A percentile compares a stretch with the other conserved stretches of the same genome.
phyloP scores from a whole-genome alignment of 2,113 vertebrate species.

The Rhabdornis inornatus region DNA sequence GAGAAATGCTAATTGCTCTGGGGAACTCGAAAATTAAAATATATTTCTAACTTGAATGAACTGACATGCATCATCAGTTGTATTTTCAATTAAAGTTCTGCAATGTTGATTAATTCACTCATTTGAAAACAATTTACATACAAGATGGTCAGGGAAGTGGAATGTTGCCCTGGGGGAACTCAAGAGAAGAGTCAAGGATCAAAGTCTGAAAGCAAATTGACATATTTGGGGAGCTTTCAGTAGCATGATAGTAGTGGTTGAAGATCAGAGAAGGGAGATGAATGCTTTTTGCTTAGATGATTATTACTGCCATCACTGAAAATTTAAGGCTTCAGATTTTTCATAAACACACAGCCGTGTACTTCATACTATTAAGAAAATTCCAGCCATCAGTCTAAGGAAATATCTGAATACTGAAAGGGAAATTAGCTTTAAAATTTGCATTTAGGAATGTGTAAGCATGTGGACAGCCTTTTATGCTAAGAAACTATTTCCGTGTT shows the following conservation, averaged over 20 bases:
- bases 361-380: neutral
- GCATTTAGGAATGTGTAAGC: neutral
- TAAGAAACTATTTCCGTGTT: neutral
- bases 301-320: neutral
- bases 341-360: neutral
- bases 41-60: slow-evolving; percentile 46
- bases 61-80: slow-evolving; percentile 49
- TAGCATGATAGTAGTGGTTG: neutral
- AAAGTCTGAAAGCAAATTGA: slow-evolving; percentile 29
- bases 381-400: neutral
- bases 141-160: slow-evolving; percentile 29
- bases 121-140: slow-evolving; percentile 63
- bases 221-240: slow-evolving; percentile 14
- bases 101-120: slow-evolving; percentile 60
- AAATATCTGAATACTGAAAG: neutral
- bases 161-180: slow-evolving; percentile 24
- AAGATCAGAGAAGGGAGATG: slow-evolving; percentile 3
- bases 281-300: neutral
- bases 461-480: neutral
- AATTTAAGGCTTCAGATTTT: neutral
- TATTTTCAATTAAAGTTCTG: slow-evolving; percentile 61
- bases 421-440: slow-evolving; percentile 10
- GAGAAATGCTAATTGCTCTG: slow-evolving; percentile 20
- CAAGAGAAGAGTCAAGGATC: slow-evolving; percentile 9
- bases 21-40: slow-evolving; percentile 38